A percentile compares a stretch with the other conserved stretches of the same genome.
phyloP scores from a whole-genome alignment of 2,888 invertebrate genomes.

The Sericinus montela region DNA sequence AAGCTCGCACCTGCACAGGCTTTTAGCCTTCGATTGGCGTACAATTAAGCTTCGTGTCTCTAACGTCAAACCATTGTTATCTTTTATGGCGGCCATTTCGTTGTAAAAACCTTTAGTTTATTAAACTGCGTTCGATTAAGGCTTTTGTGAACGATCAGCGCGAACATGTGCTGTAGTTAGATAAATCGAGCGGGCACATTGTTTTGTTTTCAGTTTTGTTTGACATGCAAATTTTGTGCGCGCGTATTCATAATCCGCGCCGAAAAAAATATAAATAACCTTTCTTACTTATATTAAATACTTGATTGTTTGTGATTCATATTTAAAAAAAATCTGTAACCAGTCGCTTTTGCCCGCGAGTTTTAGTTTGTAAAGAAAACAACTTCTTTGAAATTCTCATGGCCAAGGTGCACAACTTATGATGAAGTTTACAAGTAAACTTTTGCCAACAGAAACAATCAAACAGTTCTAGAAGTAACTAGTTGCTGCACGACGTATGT shows the following conservation, averaged over 20 bases:
- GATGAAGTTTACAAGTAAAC: no score
- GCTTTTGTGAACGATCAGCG: constrained; percentile 12
- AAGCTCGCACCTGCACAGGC: neutral
- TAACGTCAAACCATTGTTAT: constrained; percentile 10
- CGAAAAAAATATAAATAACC: no score
- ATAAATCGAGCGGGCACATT: constrained; percentile 10
- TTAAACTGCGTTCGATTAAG: constrained; percentile 19
- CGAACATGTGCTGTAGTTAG: constrained; percentile 3
- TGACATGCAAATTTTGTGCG: constrained; percentile 14
- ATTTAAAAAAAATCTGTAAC: no score
- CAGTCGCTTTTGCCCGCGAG: no score
- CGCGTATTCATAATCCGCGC: neutral
- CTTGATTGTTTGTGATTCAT: no score
- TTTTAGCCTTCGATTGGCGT: constrained; percentile 1
- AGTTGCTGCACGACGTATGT: no score
- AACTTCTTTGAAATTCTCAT: no score
- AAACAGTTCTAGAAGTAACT: no score
- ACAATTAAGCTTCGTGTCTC: neutral
- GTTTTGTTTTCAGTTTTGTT: constrained; percentile 13
- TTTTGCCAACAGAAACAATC: no score
- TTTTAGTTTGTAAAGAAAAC: no score
- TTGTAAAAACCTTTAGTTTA: constrained; percentile 14
- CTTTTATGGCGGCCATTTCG: neutral
- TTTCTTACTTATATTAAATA: no score
- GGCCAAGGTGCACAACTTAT: no score